Base-by-base conservation (phyloP, 2,113 vertebrate genomes). In the Phalacrocorax aristotelis region DNA sequence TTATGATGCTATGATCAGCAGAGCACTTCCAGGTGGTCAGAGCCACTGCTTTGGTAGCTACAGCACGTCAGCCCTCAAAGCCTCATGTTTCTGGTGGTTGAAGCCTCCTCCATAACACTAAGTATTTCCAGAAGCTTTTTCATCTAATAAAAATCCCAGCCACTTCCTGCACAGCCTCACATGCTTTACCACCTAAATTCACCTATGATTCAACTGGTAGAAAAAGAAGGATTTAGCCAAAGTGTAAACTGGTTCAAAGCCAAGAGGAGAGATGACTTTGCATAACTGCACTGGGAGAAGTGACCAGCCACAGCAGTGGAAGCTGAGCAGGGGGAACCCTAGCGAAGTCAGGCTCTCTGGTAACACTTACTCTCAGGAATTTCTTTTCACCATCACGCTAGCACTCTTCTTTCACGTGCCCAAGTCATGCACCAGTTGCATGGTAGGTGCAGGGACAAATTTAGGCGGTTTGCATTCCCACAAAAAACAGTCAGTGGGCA, bases 71-170 rank as follows among this genome's bases (percentile, higher is more conserved):
- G 61, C 44, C 26, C 65, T 62, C 80, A 46, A 49, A 96, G 51
- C 65, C 40, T 49, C 11, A 2, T 7, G 7, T 38, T 68, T 77
- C 64, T 46, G 26, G 3, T 57, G 36, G 5, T 27, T 75, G 60
- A 0, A 64, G 77, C 64, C 64, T 55, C 68, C n/a, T 61, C 40
- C 16, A 3, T 3, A 42, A 40, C 7, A 13, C 18, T 8, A 29
- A 64, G 34, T 15, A 78, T 36, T 90, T 92, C 86, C 86, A 95
- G 88, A 57, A 88, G 29, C 55, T 93, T 42, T 80, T 60, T 42
- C 17, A 84, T 26, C n/a, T 34, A 57, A 19, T 32, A 54, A 61
- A 84, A 89, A 87, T 57, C 52, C 74, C 80, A 86, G 38, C 21
- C 27, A 22, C 57, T 60, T 78, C 81, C 78, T 64, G n/a, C 40